These are phyloP conservation scores for Embiotoca jacksoni DNA, from an alignment of 2,113 vertebrate genomes.

Conservation along the genomic window DNA sequence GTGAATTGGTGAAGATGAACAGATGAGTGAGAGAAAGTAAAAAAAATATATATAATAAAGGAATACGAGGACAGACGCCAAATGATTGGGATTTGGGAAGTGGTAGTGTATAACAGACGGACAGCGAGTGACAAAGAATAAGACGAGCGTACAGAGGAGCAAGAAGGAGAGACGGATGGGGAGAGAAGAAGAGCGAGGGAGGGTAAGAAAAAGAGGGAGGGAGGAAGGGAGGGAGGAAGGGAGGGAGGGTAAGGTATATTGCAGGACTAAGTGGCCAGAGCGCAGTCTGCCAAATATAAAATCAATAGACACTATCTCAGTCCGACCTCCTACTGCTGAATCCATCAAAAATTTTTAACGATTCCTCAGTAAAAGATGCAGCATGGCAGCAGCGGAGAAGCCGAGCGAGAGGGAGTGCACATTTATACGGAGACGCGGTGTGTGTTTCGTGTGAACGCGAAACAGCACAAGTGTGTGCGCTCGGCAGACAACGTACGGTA, in stretches of 20 bases:
- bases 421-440: slow-evolving; percentile 6
- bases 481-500: background rate
- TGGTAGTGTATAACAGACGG: background rate
- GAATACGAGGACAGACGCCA: too few species aligned
- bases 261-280: slow-evolving; percentile 77
- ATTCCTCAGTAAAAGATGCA: slow-evolving; percentile 81
- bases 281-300: slow-evolving; percentile 84
- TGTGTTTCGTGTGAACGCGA: background rate
- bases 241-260: slow-evolving; percentile 60
- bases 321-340: slow-evolving; percentile 80
- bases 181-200: slow-evolving; percentile 10
- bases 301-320: slow-evolving; percentile 85
- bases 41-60: too few species aligned
- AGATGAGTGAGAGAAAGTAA: background rate
- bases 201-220: slow-evolving; percentile 9
- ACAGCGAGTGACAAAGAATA: background rate
- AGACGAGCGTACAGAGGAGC: slow-evolving; percentile 13
- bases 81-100: too few species aligned
- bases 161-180: slow-evolving; percentile 31
- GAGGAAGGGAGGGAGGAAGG: slow-evolving; percentile 4
- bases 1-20: background rate
- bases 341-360: slow-evolving; percentile 81
- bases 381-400: slow-evolving; percentile 46
- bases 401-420: slow-evolving; percentile 27
- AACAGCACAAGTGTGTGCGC: too few species aligned